phyloP scores from a whole-genome alignment of 2,113 vertebrate species.

The Sceloporus undulatus region DNA sequence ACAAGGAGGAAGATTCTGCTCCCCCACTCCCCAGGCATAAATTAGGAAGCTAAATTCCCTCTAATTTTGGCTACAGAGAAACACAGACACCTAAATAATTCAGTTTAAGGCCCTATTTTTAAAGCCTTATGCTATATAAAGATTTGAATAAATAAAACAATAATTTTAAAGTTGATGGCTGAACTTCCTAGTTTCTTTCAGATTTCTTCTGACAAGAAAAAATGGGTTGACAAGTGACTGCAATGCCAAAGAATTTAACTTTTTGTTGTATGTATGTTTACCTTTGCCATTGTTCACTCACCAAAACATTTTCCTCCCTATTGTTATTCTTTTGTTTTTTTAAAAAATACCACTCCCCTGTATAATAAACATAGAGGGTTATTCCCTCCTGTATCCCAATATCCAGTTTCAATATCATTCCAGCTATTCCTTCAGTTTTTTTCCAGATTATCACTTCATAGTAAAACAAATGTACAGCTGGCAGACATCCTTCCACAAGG shows the following conservation, averaged over 20 bases:
- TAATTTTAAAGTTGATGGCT: neutral
- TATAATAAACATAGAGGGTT: neutral
- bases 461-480: neutral
- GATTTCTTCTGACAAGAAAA: neutral
- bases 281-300: no score
- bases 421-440: neutral
- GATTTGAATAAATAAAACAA: neutral
- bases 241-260: neutral
- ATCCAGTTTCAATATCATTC: neutral
- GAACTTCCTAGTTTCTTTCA: neutral
- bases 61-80: neutral
- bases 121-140: neutral
- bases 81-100: neutral
- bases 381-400: neutral
- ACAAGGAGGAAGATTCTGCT: neutral
- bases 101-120: neutral
- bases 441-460: neutral
- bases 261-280: fast-evolving
- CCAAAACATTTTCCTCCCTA: fast-evolving
- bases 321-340: fast-evolving
- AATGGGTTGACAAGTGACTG: neutral
- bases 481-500: neutral
- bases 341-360: fast-evolving
- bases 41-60: neutral
- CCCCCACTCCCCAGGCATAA: neutral